Evolutionary conservation across 2,797 vertebrate genomes (phyloP).

Genomic region (Coluber constrictor): DNA sequence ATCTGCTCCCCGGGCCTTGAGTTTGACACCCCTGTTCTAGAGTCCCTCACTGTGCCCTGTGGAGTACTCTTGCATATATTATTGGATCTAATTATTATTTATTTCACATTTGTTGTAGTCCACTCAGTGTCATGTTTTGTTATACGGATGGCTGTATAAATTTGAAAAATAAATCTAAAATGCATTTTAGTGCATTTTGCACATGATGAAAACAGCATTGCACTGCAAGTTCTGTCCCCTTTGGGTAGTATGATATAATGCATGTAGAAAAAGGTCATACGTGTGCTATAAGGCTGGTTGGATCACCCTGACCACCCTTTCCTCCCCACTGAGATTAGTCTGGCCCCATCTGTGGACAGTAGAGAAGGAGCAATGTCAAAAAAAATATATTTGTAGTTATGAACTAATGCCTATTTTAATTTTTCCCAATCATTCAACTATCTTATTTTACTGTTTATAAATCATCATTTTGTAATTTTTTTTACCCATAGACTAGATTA

Average conservation of each 20-base stretch:
- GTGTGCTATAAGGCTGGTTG: neutral
- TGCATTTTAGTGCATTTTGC: neutral
- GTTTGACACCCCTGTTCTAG: neutral
- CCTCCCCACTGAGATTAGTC: neutral
- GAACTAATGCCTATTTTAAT: neutral
- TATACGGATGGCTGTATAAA: neutral
- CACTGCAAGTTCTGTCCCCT: neutral
- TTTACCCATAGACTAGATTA: neutral
- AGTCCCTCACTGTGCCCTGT: neutral
- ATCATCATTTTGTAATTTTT: neutral
- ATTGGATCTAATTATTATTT: neutral
- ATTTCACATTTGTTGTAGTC: neutral
- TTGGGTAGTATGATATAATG: neutral
- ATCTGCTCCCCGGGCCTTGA: too few species aligned
- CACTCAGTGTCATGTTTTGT: neutral
- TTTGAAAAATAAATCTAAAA: neutral
- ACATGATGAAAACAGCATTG: neutral
- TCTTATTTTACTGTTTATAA: neutral
- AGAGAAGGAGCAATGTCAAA: neutral
- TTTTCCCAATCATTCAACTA: neutral
- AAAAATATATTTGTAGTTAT: neutral
- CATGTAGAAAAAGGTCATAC: neutral
- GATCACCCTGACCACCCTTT: neutral
- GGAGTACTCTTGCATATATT: neutral
- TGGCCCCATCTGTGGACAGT: neutral